Conservation (phyloP, 2,888 invertebrate genomes). For the Antheraea yamamai region DNA sequence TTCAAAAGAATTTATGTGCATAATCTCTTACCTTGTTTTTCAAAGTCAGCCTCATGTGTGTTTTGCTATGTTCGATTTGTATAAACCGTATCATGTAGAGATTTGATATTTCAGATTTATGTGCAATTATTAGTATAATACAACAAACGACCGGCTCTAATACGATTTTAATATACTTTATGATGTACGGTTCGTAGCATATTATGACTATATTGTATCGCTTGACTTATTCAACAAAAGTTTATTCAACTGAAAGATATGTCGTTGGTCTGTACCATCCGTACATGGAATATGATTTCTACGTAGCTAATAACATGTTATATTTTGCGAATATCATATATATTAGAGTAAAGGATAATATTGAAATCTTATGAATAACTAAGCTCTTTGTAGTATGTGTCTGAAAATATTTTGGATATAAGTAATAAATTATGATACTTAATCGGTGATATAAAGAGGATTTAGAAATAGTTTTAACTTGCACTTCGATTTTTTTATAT, state of each 20-base stretch:
- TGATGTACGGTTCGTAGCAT: slow-evolving; percentile 3
- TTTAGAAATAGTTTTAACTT: no score
- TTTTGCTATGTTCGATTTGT: slow-evolving; percentile 36
- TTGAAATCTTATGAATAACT: no score
- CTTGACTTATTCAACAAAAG: not conserved
- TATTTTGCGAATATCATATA: not conserved
- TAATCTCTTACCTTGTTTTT: slow-evolving; percentile 54
- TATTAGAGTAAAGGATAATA: not conserved
- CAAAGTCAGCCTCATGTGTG: slow-evolving; percentile 58
- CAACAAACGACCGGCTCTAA: not conserved
- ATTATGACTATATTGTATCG: not conserved
- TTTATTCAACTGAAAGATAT: slow-evolving; percentile 10
- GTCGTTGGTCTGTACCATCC: not conserved
- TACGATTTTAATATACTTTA: slow-evolving; percentile 9
- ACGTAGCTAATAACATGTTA: not conserved
- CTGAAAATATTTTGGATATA: no score
- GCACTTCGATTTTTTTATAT: no score
- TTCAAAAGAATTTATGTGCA: not conserved
- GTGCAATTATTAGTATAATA: not conserved
- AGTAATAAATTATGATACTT: no score
- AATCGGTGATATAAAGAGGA: no score
- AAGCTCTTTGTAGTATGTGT: no score
- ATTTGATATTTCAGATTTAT: slow-evolving; percentile 18
- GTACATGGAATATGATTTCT: not conserved
- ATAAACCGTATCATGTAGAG: slow-evolving; percentile 32